A percentile compares a stretch with the other conserved stretches of the same genome.
phyloP scores from a whole-genome alignment of 2,888 invertebrate species.

The Agriopis aurantiaria region DNA sequence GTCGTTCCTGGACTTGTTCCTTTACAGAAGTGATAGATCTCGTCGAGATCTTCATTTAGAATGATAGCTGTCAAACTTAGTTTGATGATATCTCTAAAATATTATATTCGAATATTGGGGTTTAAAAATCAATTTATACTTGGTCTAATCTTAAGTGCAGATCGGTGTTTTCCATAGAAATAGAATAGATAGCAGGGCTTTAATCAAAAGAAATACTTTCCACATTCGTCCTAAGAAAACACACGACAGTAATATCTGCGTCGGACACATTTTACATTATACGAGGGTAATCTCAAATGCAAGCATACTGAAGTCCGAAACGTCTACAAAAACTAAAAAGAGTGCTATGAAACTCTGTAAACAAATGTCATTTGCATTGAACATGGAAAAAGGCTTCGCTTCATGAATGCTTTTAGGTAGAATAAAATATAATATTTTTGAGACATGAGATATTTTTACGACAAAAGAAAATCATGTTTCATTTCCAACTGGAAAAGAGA shows the following conservation, averaged over 20 bases:
- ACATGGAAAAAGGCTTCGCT: constrained; percentile 23
- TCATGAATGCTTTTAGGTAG: background rate
- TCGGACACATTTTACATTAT: constrained; percentile 41
- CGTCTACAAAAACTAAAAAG: constrained; percentile 11
- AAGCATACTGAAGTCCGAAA: constrained; percentile 44
- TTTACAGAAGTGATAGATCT: too few relatives aligned
- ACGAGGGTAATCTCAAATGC: constrained; percentile 49
- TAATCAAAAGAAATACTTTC: constrained; percentile 18
- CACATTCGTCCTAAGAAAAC: constrained; percentile 59
- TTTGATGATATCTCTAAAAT: too few relatives aligned
- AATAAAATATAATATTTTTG: background rate
- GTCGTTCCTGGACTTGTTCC: too few relatives aligned
- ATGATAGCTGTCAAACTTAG: too few relatives aligned
- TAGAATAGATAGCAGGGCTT: background rate
- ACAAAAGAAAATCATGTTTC: too few relatives aligned
- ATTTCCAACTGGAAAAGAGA: too few relatives aligned
- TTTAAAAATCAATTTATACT: too few relatives aligned
- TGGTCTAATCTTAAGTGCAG: too few relatives aligned
- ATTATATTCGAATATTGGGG: too few relatives aligned
- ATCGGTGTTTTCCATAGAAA: background rate
- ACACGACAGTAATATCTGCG: constrained; percentile 53
- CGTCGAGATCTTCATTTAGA: too few relatives aligned
- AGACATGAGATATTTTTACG: too few relatives aligned
- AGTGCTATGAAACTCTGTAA: constrained; percentile 5
- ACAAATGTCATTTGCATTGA: constrained; percentile 10